phyloP scores from a whole-genome alignment of 2,888 invertebrate species.

The Torymus auratus region DNA sequence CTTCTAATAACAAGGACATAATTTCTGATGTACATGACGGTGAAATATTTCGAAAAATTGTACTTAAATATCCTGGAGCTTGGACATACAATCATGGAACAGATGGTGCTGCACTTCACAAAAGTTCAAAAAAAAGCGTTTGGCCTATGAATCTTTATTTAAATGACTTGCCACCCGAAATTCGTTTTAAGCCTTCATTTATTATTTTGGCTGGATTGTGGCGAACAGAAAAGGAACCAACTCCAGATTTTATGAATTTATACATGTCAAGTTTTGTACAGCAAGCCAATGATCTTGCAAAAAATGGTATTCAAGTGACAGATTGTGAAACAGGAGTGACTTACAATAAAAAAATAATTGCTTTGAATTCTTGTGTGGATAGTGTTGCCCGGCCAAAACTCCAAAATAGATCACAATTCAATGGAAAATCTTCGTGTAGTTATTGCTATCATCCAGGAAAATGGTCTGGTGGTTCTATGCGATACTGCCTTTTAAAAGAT shows the following conservation, averaged over 20 bases:
- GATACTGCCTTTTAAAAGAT: slow-evolving; percentile 1
- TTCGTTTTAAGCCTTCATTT: slow-evolving; percentile 20
- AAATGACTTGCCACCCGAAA: slow-evolving; percentile 34
- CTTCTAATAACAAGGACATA: background rate
- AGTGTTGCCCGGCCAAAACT: slow-evolving; percentile 16
- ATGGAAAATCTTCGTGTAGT: slow-evolving; percentile 25
- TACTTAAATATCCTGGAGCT: slow-evolving; percentile 11
- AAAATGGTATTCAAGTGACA: slow-evolving; percentile 1
- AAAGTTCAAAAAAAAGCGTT: slow-evolving; percentile 23
- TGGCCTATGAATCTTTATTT: slow-evolving; percentile 29
- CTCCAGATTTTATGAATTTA: slow-evolving; percentile 53
- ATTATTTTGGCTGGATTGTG: slow-evolving; percentile 43
- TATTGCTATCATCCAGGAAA: slow-evolving; percentile 22
- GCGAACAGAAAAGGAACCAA: slow-evolving; percentile 55
- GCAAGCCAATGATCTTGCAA: background rate
- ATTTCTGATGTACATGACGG: slow-evolving; percentile 21
- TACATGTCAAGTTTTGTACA: slow-evolving; percentile 56
- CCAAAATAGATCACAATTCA: slow-evolving; percentile 22
- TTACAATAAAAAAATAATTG: slow-evolving; percentile 4
- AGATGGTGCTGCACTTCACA: slow-evolving; percentile 25
- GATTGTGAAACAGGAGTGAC: slow-evolving; percentile 10
- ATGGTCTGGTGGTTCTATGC: background rate
- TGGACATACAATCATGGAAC: slow-evolving; percentile 26
- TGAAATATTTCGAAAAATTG: background rate
- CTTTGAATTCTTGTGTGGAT: slow-evolving; percentile 9